Evolutionary conservation across 2,113 vertebrate genomes (phyloP).

Genomic region (Dipodomys stephensi): DNA sequence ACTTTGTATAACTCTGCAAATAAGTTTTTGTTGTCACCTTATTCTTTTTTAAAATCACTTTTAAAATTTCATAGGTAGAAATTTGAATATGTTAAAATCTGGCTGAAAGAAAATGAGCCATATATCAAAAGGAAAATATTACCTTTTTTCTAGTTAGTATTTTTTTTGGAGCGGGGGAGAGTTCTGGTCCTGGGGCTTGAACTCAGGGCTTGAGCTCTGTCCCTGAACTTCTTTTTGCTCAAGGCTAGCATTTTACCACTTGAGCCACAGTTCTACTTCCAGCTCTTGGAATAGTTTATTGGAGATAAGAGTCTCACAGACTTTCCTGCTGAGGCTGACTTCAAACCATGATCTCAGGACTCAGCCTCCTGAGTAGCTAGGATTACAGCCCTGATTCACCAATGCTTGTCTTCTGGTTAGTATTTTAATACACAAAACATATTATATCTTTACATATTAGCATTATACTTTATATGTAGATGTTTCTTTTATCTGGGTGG

Average conservation of each 20-base stretch:
- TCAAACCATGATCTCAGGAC: no score
- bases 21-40: background rate
- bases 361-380: no score
- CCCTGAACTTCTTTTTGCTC: no score
- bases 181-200: no score
- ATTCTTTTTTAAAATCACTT: background rate
- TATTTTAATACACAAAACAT: background rate
- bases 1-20: background rate
- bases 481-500: background rate
- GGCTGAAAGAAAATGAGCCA: background rate
- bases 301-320: no score
- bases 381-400: no score
- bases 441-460: background rate
- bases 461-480: background rate
- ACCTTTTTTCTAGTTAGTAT: background rate
- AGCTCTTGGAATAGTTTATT: no score
- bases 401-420: background rate
- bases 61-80: background rate
- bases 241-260: no score
- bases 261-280: no score
- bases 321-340: no score
- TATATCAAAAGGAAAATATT: background rate
- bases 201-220: no score
- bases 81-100: background rate
- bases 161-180: no score